A percentile compares a stretch with the other conserved stretches of the same genome.
phyloP scores from a whole-genome alignment of 2,797 vertebrate genomes.

The Salarias fasciatus region DNA sequence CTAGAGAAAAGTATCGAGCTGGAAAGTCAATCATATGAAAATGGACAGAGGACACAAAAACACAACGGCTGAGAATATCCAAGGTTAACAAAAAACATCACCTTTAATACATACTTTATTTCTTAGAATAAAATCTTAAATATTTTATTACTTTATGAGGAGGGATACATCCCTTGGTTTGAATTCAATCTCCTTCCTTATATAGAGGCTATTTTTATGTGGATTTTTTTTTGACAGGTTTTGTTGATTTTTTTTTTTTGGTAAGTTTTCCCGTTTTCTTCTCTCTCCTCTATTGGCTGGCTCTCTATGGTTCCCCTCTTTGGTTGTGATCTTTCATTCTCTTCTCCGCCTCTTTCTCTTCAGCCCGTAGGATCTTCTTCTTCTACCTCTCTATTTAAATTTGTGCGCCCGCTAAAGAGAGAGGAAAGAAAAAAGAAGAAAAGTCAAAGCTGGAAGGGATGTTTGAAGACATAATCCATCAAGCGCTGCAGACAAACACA shows the following conservation, averaged over 20 bases:
- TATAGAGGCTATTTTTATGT: conserved; percentile 71
- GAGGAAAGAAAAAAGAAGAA: neutral
- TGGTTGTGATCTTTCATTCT: conserved; percentile 67
- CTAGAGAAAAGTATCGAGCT: conserved; percentile 71
- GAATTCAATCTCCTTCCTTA: conserved; percentile 70
- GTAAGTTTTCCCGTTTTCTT: conserved; percentile 67
- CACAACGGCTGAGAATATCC: conserved; percentile 79
- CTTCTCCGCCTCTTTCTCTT: conserved; percentile 55
- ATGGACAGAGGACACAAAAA: conserved; percentile 78
- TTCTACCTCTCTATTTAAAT: conserved; percentile 68
- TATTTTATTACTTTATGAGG: conserved; percentile 71
- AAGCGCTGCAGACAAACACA: neutral
- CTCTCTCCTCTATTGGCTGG: conserved; percentile 72
- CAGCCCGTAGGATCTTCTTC: conserved; percentile 69
- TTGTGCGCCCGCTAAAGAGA: conserved; percentile 57
- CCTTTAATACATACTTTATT: conserved; percentile 85
- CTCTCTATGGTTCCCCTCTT: conserved; percentile 65
- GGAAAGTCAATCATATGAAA: conserved; percentile 78
- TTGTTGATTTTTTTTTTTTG: conserved; percentile 59
- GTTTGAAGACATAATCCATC: neutral
- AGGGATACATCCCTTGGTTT: conserved; percentile 67
- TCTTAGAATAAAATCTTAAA: conserved; percentile 85
- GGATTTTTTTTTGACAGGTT: conserved; percentile 56
- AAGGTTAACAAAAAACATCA: conserved; percentile 86
- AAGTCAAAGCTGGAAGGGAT: conserved; percentile 22